Conservation (phyloP, 2,797 vertebrate species). For the Tangara arthus region DNA sequence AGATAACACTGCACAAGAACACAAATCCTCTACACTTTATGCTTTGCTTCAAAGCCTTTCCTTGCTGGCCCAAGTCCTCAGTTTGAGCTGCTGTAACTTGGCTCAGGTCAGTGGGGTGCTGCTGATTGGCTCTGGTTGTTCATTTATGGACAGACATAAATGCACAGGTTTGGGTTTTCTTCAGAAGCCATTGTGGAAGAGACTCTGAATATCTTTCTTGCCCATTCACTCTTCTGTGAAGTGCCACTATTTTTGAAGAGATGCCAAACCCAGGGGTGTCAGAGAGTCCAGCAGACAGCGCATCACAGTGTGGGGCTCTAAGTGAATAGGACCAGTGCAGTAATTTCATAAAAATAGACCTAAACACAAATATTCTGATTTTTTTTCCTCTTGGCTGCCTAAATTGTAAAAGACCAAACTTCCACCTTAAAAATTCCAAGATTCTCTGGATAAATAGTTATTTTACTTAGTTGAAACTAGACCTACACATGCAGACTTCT, state of each 20-base stretch:
- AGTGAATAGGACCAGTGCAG: background rate
- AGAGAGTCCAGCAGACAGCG: background rate
- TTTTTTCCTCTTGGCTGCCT: background rate
- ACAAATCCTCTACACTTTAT: background rate
- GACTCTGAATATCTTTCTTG: background rate
- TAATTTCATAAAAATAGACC: background rate
- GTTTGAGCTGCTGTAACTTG: background rate
- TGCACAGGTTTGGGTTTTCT: background rate
- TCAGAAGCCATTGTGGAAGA: background rate
- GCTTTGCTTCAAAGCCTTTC: background rate
- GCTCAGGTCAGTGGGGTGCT: background rate
- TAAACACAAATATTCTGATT: background rate
- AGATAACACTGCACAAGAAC: accelerated
- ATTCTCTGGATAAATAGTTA: background rate
- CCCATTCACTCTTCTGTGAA: background rate
- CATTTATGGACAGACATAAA: background rate
- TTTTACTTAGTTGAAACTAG: background rate
- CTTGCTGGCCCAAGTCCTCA: background rate
- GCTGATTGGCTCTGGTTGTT: background rate
- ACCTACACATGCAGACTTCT: background rate
- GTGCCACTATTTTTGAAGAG: background rate
- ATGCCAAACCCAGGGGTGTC: background rate
- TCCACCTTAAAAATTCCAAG: background rate
- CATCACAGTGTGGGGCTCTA: background rate
- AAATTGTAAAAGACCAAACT: background rate